phyloP scores from a whole-genome alignment of 2,797 vertebrate species.

The Heliangelus exortis region DNA sequence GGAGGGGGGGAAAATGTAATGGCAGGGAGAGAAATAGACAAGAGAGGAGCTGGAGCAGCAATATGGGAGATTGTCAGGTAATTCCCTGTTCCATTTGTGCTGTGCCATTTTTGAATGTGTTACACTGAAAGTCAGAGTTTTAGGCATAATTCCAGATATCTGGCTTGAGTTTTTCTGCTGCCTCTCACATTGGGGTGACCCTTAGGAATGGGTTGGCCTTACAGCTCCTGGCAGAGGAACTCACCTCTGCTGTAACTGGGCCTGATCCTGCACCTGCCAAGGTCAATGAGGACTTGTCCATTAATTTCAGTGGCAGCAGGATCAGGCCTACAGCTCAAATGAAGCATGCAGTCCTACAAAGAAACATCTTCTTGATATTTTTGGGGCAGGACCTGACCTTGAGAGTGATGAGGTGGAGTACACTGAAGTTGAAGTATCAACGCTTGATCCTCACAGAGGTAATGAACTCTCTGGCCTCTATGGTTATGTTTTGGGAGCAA shows the following conservation, averaged over 20 bases:
- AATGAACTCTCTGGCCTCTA: not conserved
- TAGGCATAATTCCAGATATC: not conserved
- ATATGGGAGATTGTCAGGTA: not conserved
- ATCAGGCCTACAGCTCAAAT: conserved; percentile 16
- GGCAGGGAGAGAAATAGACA: not conserved
- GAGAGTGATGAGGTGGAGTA: conserved; percentile 86
- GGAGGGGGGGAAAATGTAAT: not conserved
- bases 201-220: not conserved
- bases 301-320: conserved; percentile 16
- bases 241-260: not conserved
- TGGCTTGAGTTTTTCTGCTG: not conserved
- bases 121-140: not conserved
- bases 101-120: not conserved
- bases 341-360: conserved; percentile 21
- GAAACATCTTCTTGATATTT: conserved; percentile 71
- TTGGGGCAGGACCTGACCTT: conserved; percentile 76
- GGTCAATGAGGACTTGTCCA: not conserved
- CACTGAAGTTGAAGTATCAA: conserved; percentile 89
- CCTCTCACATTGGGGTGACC: not conserved
- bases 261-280: not conserved
- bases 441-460: conserved; percentile 82
- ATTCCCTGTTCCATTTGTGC: not conserved
- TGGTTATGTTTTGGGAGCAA: not conserved
- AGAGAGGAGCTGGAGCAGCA: not conserved
- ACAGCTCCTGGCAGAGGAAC: not conserved